Percentiles rank a stretch among this genome's conserved stretches.
Conservation (phyloP, 1,140 invertebrate genomes). For the Mamestra configurata region DNA sequence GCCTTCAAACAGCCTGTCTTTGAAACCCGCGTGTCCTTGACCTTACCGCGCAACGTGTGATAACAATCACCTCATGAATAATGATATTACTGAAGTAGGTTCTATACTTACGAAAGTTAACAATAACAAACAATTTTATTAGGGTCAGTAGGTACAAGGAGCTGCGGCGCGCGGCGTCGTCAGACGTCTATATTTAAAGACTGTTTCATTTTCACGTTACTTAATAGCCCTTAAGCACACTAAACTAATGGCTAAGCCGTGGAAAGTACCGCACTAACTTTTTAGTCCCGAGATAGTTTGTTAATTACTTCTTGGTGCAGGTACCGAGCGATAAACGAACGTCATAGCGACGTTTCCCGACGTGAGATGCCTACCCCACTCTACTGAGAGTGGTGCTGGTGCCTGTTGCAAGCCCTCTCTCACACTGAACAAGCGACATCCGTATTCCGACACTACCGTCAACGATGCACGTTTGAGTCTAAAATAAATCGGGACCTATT, state of each 20-base stretch:
- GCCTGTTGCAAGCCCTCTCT: neutral
- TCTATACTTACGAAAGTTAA: neutral
- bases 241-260: neutral
- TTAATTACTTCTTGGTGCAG: neutral
- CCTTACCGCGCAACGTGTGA: conserved; percentile 14
- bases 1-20: conserved; percentile 11
- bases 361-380: neutral
- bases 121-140: conserved; percentile 35
- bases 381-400: neutral
- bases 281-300: neutral
- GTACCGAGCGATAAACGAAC: neutral
- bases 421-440: neutral
- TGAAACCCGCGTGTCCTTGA: neutral
- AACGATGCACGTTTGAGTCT: neutral
- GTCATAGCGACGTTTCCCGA: neutral
- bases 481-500: neutral
- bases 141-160: neutral
- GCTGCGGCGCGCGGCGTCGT: too few relatives aligned
- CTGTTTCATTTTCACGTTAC: neutral
- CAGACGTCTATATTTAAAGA: neutral
- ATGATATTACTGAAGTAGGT: neutral
- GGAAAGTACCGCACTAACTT: neutral
- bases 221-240: neutral
- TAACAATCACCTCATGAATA: conserved; percentile 34
- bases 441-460: neutral